A percentile compares a stretch with the other conserved stretches of the same genome.
phyloP scores from a whole-genome alignment of 2,797 vertebrate genomes.

The Botia almorhae region DNA sequence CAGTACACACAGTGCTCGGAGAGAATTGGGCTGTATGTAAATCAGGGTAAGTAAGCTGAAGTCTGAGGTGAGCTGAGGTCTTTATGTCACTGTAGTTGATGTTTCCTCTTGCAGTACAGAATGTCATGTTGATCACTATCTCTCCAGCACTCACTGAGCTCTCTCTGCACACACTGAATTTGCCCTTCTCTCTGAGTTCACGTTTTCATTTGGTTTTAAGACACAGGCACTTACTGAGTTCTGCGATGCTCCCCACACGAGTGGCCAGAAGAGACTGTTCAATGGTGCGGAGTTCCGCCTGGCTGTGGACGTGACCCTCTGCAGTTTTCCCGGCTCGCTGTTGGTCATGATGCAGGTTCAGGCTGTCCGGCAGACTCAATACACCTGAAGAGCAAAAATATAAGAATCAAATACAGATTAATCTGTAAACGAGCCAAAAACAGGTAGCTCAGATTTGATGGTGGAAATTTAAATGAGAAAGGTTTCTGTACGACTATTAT shows the following conservation, averaged over 20 bases:
- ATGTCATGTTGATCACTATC: constrained; percentile 25
- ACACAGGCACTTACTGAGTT: constrained; percentile 90
- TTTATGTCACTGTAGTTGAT: constrained; percentile 6
- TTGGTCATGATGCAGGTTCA: constrained; percentile 92
- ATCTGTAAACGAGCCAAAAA: not conserved
- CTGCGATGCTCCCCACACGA: constrained; percentile 93
- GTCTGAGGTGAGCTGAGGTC: not conserved
- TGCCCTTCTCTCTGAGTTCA: constrained; percentile 22
- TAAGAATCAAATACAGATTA: constrained; percentile 17
- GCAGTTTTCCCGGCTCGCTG: constrained; percentile 84
- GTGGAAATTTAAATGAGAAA: no score
- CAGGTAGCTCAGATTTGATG: no score
- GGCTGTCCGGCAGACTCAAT: constrained; percentile 92
- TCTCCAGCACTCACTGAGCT: constrained; percentile 39
- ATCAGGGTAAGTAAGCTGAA: not conserved
- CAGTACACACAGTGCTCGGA: not conserved
- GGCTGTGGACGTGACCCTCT: constrained; percentile 87
- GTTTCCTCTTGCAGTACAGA: constrained; percentile 17
- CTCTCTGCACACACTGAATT: constrained; percentile 39
- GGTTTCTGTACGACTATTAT: constrained; percentile 56
- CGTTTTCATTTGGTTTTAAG: constrained; percentile 32
- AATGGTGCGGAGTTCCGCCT: constrained; percentile 92
- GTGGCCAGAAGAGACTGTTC: constrained; percentile 96
- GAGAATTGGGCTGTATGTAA: not conserved
- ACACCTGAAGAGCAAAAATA: constrained; percentile 79